Evolutionary conservation across 2,797 vertebrate species (phyloP).

Genomic region (Mus minutoides): DNA sequence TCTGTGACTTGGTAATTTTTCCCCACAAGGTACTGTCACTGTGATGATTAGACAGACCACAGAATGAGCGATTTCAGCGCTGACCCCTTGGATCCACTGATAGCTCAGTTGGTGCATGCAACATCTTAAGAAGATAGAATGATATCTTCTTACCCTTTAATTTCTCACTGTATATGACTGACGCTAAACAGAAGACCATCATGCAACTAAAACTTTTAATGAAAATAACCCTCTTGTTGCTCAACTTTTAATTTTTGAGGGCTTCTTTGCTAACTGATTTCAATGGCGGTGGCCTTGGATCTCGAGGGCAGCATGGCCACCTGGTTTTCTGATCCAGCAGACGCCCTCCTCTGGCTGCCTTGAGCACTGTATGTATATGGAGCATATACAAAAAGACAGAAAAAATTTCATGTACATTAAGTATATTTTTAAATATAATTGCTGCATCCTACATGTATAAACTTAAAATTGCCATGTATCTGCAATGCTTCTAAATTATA

Average conservation of each 20-base stretch:
- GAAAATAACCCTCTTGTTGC: background rate
- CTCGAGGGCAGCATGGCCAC: background rate
- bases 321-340: background rate
- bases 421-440: background rate
- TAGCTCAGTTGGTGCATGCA: background rate
- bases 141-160: background rate
- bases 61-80: background rate
- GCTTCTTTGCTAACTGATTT: background rate
- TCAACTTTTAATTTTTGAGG: background rate
- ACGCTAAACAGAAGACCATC: background rate
- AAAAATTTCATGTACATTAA: background rate
- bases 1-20: background rate
- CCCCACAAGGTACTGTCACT: too few species aligned
- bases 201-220: background rate
- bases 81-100: background rate
- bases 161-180: background rate
- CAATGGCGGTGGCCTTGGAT: background rate
- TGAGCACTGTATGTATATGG: too few species aligned
- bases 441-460: background rate
- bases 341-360: background rate
- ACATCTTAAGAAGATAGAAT: background rate
- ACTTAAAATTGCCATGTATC: background rate
- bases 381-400: background rate
- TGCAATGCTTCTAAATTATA: slow-evolving; percentile 20
- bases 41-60: background rate